Evolutionary conservation across 2,888 invertebrate genomes (phyloP).

Genomic region (Priocnemis perturbator): DNA sequence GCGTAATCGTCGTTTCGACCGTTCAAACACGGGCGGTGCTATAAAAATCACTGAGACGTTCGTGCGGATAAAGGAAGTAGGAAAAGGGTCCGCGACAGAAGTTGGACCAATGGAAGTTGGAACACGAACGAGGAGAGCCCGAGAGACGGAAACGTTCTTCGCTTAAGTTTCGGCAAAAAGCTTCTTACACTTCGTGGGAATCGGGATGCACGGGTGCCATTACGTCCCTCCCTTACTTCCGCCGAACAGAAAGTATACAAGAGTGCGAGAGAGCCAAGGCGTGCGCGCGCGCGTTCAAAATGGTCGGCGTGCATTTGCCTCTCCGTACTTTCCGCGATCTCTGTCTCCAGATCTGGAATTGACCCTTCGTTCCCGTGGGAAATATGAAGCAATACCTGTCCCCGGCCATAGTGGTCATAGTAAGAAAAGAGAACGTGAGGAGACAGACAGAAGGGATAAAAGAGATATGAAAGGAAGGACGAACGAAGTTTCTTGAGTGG

Average conservation of each 20-base stretch:
- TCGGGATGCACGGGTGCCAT: constrained; percentile 51
- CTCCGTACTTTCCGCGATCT: constrained; percentile 32
- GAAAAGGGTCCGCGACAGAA: too few species aligned
- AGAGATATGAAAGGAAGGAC: constrained; percentile 14
- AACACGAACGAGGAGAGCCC: neutral
- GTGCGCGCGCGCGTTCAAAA: constrained; percentile 22
- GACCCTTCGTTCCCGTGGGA: constrained; percentile 57
- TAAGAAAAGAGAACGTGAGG: constrained; percentile 10
- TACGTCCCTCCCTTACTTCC: constrained; percentile 28
- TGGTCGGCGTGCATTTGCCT: constrained; percentile 33
- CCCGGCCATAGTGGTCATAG: constrained; percentile 13
- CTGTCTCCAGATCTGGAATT: constrained; percentile 54
- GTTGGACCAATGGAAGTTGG: neutral
- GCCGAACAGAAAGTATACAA: constrained; percentile 14
- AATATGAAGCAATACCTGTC: constrained; percentile 57
- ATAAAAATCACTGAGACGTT: neutral
- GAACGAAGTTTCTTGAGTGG: neutral
- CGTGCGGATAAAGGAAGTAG: too few species aligned
- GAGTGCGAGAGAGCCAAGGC: constrained; percentile 1
- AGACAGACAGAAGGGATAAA: constrained; percentile 5
- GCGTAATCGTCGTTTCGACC: too few species aligned
- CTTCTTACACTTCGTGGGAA: constrained; percentile 52
- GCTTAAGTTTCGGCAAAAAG: constrained; percentile 40
- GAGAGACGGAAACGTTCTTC: neutral
- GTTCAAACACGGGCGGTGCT: neutral